phyloP scores from a whole-genome alignment of 2,113 vertebrate genomes.

The Muscicapa adusta region DNA sequence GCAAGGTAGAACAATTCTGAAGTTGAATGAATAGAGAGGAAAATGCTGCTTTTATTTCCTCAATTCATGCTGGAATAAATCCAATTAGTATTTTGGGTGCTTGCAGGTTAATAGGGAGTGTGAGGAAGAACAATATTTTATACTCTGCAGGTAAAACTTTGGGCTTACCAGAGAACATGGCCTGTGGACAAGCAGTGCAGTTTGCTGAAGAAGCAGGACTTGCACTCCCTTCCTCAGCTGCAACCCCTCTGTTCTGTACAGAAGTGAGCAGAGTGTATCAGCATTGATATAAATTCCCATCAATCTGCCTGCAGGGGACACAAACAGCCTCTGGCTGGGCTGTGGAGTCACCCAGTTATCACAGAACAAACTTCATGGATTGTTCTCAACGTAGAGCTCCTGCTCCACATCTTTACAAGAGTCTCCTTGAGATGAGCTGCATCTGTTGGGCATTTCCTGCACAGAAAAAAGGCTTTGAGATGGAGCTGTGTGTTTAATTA shows the following conservation, averaged over 20 bases:
- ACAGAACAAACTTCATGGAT: background rate
- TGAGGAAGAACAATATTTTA: background rate
- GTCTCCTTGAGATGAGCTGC: background rate
- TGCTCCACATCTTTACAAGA: background rate
- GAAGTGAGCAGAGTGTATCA: background rate
- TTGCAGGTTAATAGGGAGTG: background rate
- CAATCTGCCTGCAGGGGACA: background rate
- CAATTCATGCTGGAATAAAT: background rate
- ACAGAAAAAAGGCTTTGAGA: background rate
- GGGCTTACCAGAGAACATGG: background rate
- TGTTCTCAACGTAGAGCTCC: background rate
- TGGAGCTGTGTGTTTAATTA: slow-evolving; percentile 25
- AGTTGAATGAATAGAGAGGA: background rate
- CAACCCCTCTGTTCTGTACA: background rate
- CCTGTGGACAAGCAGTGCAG: background rate
- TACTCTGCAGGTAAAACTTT: background rate
- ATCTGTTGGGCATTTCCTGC: background rate
- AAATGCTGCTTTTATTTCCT: background rate
- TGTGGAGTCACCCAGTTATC: background rate
- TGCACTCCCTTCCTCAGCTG: background rate
- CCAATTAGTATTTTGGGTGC: background rate
- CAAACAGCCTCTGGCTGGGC: background rate
- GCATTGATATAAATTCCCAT: background rate
- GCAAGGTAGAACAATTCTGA: background rate
- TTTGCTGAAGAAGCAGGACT: background rate